A percentile compares a stretch with the other conserved stretches of the same genome.
Conservation (phyloP, 2,113 vertebrate genomes). For the Chascanopsetta lugubris region DNA sequence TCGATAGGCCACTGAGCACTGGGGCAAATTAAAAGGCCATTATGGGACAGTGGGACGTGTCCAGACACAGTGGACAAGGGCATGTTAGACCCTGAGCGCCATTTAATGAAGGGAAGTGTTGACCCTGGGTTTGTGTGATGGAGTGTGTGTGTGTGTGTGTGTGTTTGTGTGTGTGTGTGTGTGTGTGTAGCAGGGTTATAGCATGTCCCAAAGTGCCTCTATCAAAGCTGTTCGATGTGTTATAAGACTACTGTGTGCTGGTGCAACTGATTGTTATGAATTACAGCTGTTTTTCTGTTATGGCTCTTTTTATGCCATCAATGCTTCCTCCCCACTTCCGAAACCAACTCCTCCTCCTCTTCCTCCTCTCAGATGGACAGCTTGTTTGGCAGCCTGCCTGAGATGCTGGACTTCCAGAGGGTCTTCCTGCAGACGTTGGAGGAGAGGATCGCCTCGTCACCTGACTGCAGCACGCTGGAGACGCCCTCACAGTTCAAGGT, state of each 20-base stretch:
- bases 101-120: slow-evolving; percentile 63
- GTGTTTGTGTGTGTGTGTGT: not conserved
- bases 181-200: slow-evolving; percentile 16
- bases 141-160: not conserved
- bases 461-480: slow-evolving; percentile 90
- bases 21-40: slow-evolving; percentile 73
- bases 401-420: slow-evolving; percentile 97
- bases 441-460: slow-evolving; percentile 90
- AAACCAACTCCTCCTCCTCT: slow-evolving; percentile 9
- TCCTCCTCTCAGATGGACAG: slow-evolving; percentile 89
- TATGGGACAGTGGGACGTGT: slow-evolving; percentile 56
- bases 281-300: slow-evolving; percentile 27
- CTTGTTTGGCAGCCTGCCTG: slow-evolving; percentile 95
- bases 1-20: slow-evolving; percentile 57
- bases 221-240: slow-evolving; percentile 51
- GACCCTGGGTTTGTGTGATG: slow-evolving; percentile 12
- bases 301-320: not conserved
- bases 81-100: slow-evolving; percentile 12
- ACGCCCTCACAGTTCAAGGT: slow-evolving; percentile 94
- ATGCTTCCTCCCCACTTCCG: slow-evolving; percentile 24
- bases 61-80: slow-evolving; percentile 53
- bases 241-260: slow-evolving; percentile 39
- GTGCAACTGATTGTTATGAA: slow-evolving; percentile 59
- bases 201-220: slow-evolving; percentile 56
- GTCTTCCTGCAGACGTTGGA: slow-evolving; percentile 97